Evolutionary conservation across 2,113 vertebrate species (phyloP), one percentile per base, ranked within the genome.

Genomic region (Aphelocoma coerulescens): DNA sequence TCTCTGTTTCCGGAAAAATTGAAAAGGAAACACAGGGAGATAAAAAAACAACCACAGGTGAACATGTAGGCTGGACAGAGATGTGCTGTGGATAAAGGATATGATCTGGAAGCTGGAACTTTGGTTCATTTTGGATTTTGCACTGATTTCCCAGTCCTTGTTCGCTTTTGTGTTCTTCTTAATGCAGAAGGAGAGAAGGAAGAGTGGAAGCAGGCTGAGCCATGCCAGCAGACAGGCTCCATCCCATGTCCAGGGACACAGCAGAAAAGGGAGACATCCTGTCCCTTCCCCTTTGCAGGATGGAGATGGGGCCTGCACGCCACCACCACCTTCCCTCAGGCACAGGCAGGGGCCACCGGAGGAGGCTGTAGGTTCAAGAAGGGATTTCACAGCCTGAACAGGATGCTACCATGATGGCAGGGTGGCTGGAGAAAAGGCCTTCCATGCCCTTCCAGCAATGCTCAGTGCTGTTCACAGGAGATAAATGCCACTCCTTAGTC

Each of bases 221-320:
- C 11, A 12, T 20, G 39, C 16, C 72, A 82, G 49, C 1, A 4
- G 37, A 57, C 30, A 51, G 19, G 48, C 43, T 82, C 48, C 48
- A 57, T 27, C 43, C 37, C 49, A 11, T 0, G 1, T 23, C 48
- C 52, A 76, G 39, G 35, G 48, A 62, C 30, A 37, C 0, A 0
- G 46, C 55, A 86, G 51, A 46, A 55, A 81, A 51, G 0, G 0
- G 41, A 77, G 39, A 66, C 35, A 51, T 46, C 17, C 59, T 10
- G 30, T 35, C 67, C 89, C 28, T 17, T 48, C 37, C 49, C 5
- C 1, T 32, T 3, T 21, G 48, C 46, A 78, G 65, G 46, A 52
- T 17, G 55, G 35, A 54, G 59, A 35, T 4, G n/a, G 39, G 18
- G 7, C 9, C 68, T 27, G 39, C 19, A 37, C 5, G 8, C 11